These are phyloP conservation scores for Brachionus asplanchnoidis DNA, from an alignment of 1,140 invertebrate genomes.

Conservation along the genomic window DNA sequence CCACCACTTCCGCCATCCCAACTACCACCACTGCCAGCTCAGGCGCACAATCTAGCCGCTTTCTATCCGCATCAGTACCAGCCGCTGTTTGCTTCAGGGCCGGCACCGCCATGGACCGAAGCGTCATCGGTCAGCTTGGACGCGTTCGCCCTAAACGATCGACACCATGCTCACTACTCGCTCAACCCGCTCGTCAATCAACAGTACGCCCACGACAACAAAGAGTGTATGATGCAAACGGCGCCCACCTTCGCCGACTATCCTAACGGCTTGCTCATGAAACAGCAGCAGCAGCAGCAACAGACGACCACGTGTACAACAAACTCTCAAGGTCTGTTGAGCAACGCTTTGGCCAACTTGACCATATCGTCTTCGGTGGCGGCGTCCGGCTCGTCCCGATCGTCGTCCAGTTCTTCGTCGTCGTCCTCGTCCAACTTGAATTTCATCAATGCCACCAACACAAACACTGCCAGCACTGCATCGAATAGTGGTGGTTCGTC, in stretches of 20 bases:
- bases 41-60: neutral
- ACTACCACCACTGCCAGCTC: neutral
- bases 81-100: neutral
- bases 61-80: neutral
- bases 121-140: neutral
- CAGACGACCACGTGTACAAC: too few relatives aligned
- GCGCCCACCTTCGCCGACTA: neutral
- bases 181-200: neutral
- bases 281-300: neutral
- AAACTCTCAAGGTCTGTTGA: neutral
- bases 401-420: neutral
- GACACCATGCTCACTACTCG: neutral
- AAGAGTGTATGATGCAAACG: neutral
- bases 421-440: neutral
- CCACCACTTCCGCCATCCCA: neutral
- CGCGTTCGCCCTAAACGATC: neutral
- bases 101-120: neutral
- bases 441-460: neutral
- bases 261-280: neutral
- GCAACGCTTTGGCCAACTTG: slow-evolving; percentile 31
- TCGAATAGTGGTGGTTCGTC: slow-evolving; percentile 2
- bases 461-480: neutral
- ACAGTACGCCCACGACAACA: neutral
- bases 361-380: slow-evolving; percentile 1
- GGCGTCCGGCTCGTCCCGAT: neutral